Conservation (phyloP, 2,113 vertebrate species). For the Microtus montanus region DNA sequence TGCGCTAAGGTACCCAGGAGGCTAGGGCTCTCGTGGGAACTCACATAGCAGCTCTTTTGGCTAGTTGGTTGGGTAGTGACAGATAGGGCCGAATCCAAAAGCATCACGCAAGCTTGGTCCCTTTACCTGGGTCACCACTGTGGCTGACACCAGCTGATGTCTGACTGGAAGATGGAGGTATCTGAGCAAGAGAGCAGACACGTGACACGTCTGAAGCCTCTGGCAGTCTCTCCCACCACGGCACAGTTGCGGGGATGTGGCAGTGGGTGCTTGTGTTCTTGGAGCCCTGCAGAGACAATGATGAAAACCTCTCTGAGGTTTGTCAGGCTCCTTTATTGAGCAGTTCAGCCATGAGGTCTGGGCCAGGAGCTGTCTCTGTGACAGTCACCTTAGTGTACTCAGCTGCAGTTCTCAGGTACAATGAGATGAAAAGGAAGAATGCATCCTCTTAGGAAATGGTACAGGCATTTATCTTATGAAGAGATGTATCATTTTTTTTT, state of each 20-base stretch:
- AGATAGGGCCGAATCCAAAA: background rate
- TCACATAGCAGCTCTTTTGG: background rate
- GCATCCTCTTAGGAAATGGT: background rate
- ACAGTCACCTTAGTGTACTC: background rate
- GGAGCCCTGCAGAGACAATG: background rate
- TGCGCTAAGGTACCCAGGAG: background rate
- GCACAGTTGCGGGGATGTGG: background rate
- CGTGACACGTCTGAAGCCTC: background rate
- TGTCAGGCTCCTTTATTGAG: background rate
- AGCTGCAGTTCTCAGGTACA: background rate
- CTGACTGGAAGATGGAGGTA: background rate
- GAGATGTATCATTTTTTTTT: background rate
- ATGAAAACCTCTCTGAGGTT: background rate
- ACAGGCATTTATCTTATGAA: conserved; percentile 32
- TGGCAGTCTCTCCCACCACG: background rate
- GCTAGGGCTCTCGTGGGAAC: background rate
- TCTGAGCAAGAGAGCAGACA: background rate
- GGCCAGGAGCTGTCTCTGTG: background rate
- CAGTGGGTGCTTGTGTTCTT: background rate
- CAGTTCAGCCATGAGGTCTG: background rate
- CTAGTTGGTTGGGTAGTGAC: background rate
- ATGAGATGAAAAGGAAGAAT: background rate
- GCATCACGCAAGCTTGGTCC: background rate
- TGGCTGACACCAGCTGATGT: background rate
- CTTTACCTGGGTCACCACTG: background rate